Conservation (phyloP, 1,140 invertebrate genomes). For the Lepidotrigona ventralis region DNA sequence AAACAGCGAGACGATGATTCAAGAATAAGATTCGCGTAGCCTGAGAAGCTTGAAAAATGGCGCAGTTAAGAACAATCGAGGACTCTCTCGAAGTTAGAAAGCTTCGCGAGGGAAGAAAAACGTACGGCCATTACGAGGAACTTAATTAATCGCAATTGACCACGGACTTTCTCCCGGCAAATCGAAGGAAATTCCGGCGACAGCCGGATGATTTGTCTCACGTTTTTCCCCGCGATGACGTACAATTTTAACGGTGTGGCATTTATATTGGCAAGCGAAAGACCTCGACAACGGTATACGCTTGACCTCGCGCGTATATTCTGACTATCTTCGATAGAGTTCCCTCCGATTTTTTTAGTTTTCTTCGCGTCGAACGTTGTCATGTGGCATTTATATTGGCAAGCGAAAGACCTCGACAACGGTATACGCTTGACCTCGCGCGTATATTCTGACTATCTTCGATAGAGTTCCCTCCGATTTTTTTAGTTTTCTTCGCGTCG, state of each 20-base stretch:
- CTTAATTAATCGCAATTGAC: conserved; percentile 15
- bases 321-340: background rate
- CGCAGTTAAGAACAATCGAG: background rate
- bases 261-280: background rate
- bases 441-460: conserved; percentile 18
- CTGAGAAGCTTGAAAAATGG: background rate
- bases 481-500: too few species aligned
- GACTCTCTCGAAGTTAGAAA: background rate
- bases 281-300: conserved; percentile 16
- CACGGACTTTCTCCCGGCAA: background rate
- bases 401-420: background rate
- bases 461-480: too few species aligned
- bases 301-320: conserved; percentile 35
- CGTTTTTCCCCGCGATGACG: conserved; percentile 16
- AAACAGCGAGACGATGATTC: background rate
- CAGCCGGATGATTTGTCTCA: conserved; percentile 13
- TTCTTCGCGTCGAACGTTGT: too few species aligned
- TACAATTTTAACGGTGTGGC: conserved; percentile 34
- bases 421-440: conserved; percentile 32
- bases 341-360: too few species aligned
- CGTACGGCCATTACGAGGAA: background rate
- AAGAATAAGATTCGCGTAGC: background rate
- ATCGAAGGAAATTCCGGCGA: conserved; percentile 18
- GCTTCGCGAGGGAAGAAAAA: background rate
- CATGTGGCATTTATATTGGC: conserved; percentile 1